Conservation (phyloP, 2,797 vertebrate genomes). For the Crocodylus rhombifer region DNA sequence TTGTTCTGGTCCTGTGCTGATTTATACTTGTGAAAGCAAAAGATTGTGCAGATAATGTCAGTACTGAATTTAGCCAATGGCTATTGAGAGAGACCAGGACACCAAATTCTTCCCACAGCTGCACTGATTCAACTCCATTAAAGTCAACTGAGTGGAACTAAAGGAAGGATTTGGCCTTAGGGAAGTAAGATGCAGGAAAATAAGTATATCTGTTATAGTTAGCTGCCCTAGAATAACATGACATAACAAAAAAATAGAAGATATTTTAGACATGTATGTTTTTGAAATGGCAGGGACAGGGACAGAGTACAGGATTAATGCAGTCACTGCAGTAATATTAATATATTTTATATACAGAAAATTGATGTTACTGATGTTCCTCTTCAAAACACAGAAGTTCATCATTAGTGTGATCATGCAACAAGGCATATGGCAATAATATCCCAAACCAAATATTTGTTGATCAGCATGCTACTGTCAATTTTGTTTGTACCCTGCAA, state of each 20-base stretch:
- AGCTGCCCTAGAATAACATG: neutral
- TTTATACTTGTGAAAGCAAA: neutral
- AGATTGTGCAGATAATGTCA: neutral
- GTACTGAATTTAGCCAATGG: neutral
- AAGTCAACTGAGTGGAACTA: neutral
- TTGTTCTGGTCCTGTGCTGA: neutral
- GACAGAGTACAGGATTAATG: neutral
- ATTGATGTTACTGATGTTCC: constrained; percentile 9
- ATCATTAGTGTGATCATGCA: neutral
- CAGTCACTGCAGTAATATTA: constrained; percentile 9
- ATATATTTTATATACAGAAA: constrained; percentile 32
- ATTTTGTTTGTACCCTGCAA: neutral
- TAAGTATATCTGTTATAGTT: neutral
- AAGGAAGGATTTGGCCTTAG: neutral
- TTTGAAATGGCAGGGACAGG: constrained; percentile 11
- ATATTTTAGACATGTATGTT: constrained; percentile 17
- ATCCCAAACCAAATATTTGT: constrained; percentile 37
- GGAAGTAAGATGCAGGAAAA: neutral
- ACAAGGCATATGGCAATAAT: neutral
- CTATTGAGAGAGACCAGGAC: neutral
- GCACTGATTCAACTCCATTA: neutral
- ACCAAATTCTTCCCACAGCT: neutral
- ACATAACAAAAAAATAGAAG: neutral
- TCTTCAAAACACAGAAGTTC: constrained; percentile 10
- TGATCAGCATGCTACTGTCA: neutral